Evolutionary conservation across 2,888 invertebrate genomes (phyloP).

Genomic region (Lasius platythorax): DNA sequence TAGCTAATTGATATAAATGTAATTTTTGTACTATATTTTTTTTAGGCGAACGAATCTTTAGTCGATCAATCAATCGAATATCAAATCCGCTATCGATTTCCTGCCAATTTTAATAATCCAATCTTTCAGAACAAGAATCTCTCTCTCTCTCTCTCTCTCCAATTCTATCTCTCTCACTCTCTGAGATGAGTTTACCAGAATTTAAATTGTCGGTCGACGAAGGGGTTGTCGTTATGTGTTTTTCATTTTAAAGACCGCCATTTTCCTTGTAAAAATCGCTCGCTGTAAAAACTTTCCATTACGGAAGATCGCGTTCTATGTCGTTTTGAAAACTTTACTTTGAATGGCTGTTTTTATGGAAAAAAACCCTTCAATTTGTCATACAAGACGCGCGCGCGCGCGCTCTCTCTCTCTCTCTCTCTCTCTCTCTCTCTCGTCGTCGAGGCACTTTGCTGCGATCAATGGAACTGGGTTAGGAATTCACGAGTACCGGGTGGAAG

Average conservation of each 20-base stretch:
- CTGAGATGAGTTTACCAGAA: neutral
- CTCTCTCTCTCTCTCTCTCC: neutral
- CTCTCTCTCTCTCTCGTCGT: neutral
- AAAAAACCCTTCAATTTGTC: conserved; percentile 24
- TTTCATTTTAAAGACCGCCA: neutral
- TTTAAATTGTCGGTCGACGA: conserved; percentile 1
- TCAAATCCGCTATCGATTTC: neutral
- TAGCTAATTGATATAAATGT: neutral
- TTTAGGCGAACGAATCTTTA: neutral
- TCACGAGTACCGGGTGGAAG: conserved; percentile 24
- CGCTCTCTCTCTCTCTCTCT: too few species aligned
- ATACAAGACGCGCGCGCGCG: conserved; percentile 6
- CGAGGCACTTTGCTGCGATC: conserved; percentile 25
- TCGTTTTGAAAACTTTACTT: conserved; percentile 17
- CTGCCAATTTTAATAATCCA: conserved; percentile 2
- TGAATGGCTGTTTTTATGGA: conserved; percentile 6
- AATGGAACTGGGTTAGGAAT: conserved; percentile 40
- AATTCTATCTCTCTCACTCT: neutral
- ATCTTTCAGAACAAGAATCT: neutral
- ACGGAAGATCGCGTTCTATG: neutral
- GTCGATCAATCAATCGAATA: neutral
- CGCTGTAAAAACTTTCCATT: neutral
- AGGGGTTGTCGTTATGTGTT: neutral
- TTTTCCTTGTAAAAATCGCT: conserved; percentile 20
- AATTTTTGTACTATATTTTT: neutral